phyloP scores from a whole-genome alignment of 2,797 vertebrate species.

The Basileuterus tristriatus region DNA sequence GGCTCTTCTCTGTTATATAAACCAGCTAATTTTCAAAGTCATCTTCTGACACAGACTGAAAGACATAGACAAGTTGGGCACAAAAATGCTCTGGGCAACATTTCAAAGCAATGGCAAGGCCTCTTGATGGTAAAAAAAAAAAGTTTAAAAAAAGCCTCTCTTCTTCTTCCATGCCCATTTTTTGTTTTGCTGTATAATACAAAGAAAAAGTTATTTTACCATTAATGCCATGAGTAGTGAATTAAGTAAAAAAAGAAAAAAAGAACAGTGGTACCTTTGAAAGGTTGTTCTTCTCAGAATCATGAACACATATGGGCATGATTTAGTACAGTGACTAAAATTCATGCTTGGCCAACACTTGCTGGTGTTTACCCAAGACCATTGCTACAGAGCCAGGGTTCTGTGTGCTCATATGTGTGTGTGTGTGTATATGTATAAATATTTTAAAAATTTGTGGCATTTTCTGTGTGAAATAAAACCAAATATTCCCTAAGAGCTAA shows the following conservation, averaged over 20 bases:
- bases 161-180: background rate
- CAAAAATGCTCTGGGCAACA: background rate
- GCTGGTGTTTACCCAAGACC: background rate
- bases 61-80: background rate
- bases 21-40: slow-evolving; percentile 19
- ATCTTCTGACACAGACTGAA: background rate
- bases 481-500: background rate
- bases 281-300: background rate
- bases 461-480: background rate
- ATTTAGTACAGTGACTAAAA: background rate
- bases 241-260: background rate
- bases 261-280: background rate
- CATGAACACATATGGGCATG: background rate
- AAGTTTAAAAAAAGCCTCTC: background rate
- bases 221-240: background rate
- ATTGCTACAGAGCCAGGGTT: background rate
- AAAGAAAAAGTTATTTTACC: background rate
- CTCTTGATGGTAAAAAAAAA: background rate
- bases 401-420: background rate
- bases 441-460: background rate
- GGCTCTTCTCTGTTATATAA: background rate
- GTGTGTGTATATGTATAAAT: fast-evolving
- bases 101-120: slow-evolving; percentile 3
- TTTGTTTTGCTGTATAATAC: background rate
- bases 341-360: background rate